These are phyloP conservation scores for Acanthoscelides obtectus DNA, from an alignment of 2,888 invertebrate species.

Conservation along the genomic window DNA sequence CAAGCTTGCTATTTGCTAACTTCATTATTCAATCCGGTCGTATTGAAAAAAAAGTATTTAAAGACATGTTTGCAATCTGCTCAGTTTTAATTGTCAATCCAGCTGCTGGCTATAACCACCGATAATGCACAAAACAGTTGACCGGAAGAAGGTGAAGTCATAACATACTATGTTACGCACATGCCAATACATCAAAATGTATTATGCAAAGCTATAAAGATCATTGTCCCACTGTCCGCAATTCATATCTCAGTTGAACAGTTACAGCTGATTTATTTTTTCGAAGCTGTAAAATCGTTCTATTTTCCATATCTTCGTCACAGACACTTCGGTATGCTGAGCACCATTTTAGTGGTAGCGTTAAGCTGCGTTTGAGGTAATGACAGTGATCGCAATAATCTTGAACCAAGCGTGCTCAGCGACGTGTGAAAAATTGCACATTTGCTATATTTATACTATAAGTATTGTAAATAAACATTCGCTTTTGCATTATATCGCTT, in stretches of 20 bases:
- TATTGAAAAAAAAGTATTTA: too few relatives aligned
- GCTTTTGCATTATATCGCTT: background rate
- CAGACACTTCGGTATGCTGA: background rate
- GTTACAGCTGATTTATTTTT: background rate
- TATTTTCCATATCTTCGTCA: background rate
- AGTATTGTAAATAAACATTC: background rate
- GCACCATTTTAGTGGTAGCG: background rate
- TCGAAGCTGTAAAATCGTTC: background rate
- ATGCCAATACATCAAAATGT: too few relatives aligned
- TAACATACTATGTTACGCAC: too few relatives aligned
- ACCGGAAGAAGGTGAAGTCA: too few relatives aligned
- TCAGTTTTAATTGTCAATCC: too few relatives aligned
- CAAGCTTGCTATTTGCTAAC: too few relatives aligned
- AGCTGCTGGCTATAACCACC: too few relatives aligned
- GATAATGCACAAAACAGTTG: too few relatives aligned
- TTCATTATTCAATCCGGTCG: too few relatives aligned
- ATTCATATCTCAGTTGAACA: background rate
- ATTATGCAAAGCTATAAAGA: background rate
- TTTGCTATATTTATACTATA: background rate
- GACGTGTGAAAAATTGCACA: background rate
- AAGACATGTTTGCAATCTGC: too few relatives aligned
- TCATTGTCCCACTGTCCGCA: background rate
- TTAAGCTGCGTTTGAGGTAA: background rate
- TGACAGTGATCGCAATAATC: background rate
- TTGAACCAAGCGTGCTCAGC: background rate